A percentile compares a stretch with the other conserved stretches of the same genome.
phyloP scores from a whole-genome alignment of 2,113 vertebrate genomes.

The Tringa solitaria region DNA sequence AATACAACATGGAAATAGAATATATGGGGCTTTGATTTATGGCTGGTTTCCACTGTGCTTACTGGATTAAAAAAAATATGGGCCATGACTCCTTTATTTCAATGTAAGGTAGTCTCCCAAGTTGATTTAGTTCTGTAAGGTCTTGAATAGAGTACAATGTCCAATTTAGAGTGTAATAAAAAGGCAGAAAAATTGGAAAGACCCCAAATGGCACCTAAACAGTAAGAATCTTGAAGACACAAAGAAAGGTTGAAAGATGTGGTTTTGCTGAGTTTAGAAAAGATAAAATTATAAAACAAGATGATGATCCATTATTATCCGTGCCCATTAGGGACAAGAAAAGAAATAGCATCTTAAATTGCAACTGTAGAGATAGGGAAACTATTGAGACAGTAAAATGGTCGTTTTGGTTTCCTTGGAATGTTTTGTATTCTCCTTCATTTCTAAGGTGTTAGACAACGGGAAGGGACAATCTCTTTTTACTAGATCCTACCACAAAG shows the following conservation, averaged over 20 bases:
- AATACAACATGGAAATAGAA: neutral
- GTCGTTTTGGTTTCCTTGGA: neutral
- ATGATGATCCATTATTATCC: neutral
- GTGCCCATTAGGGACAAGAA: neutral
- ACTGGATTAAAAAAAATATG: neutral
- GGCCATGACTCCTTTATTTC: neutral
- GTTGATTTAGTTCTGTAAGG: neutral
- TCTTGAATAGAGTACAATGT: neutral
- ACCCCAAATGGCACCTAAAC: neutral
- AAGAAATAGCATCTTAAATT: neutral
- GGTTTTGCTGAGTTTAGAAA: neutral
- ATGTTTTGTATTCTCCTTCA: neutral
- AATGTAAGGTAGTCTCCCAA: neutral
- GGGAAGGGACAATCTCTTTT: neutral
- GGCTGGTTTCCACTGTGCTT: neutral
- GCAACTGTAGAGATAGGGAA: neutral
- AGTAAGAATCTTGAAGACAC: neutral
- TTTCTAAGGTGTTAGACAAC: neutral
- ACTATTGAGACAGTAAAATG: neutral
- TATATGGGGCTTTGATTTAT: neutral
- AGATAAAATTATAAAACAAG: neutral
- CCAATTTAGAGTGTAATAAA: neutral
- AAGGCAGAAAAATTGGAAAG: neutral
- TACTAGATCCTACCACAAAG: neutral
- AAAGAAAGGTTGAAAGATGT: neutral